Evolutionary conservation across 2,113 vertebrate genomes (phyloP).

Genomic region (Takifugu flavidus): DNA sequence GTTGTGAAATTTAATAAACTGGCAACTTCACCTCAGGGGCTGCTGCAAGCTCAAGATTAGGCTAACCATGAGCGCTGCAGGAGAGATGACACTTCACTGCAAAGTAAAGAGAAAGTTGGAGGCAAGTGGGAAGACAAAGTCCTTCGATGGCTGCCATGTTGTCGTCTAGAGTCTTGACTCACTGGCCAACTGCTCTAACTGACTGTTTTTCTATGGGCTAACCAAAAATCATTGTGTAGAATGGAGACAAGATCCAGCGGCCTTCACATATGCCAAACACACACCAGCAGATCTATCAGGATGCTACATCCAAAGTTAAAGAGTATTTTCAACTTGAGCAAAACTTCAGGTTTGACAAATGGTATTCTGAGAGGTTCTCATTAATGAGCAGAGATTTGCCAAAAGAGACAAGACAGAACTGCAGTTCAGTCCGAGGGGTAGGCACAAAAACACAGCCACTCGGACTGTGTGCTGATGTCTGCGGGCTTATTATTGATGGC

Average conservation of each 20-base stretch:
- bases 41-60: slow-evolving; percentile 49
- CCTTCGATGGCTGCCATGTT: slow-evolving; percentile 72
- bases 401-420: not conserved
- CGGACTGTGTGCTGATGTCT: not conserved
- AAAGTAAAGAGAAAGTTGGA: not conserved
- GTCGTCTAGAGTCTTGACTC: no score
- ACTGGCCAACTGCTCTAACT: not conserved
- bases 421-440: slow-evolving; percentile 3
- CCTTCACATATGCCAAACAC: no score
- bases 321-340: slow-evolving; percentile 1
- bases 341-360: not conserved
- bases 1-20: slow-evolving; percentile 68
- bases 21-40: slow-evolving; percentile 54
- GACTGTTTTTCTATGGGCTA: not conserved
- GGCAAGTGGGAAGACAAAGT: slow-evolving; percentile 55
- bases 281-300: no score
- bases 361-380: not conserved
- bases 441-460: not conserved
- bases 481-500: slow-evolving; percentile 5
- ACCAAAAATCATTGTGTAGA: not conserved
- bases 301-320: no score
- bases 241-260: no score
- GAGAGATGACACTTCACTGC: not conserved
- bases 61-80: slow-evolving; percentile 34
- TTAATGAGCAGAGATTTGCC: slow-evolving; percentile 1